Evolutionary conservation across 92 coral and sea anemone species (phyloP), one percentile per base, ranked within the genome.

Genomic region (Zoanthus sociatus): DNA sequence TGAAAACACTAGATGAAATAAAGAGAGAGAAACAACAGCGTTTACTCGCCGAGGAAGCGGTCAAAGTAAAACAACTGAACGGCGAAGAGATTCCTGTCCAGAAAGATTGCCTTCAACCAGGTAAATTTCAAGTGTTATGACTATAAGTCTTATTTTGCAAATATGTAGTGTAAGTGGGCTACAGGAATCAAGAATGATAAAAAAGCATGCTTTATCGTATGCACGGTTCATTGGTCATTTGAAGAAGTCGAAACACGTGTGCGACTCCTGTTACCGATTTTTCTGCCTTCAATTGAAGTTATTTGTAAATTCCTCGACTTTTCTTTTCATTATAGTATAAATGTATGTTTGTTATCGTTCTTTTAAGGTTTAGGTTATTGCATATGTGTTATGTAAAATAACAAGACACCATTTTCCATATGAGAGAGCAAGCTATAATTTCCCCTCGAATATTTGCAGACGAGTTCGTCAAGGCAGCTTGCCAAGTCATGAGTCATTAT

Each of bases 1-100:
- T 94, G 12, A 94, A 94, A 79, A 87, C 95, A 11, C 45, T 94
- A 53, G 95, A 93, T n/a, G 96, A 95, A 82, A 93, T 95, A 11
- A 93, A 58, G 71, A 85, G 89, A 15, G 98, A 92, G 44, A 91
- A 91, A 61, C 74, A 64, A 18, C 76, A 45, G 46, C 66, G 70
- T 17, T 20, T 42, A 21, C 74, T 44, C 14, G 74, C 73, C 20
- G 45, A 14, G 16, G 30, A 81, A 56, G 60, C 11, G 6, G 74
- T 54, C 42, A 13, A 30, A 9, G 74, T 5, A 20, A 26, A 46
- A 2, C 85, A 64, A 21, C 85, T 26, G 30, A 47, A 81, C 73
- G 85, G 76, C 32, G 84, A 78, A 61, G 26, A 47, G 33, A 12
- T 9, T 53, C 21, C 45, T 50, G 7, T 17, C 6, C 33, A 6